A percentile compares a stretch with the other conserved stretches of the same genome.
Evolutionary conservation across 1,140 invertebrate genomes (phyloP).

Genomic region (Drosophila burlai): DNA sequence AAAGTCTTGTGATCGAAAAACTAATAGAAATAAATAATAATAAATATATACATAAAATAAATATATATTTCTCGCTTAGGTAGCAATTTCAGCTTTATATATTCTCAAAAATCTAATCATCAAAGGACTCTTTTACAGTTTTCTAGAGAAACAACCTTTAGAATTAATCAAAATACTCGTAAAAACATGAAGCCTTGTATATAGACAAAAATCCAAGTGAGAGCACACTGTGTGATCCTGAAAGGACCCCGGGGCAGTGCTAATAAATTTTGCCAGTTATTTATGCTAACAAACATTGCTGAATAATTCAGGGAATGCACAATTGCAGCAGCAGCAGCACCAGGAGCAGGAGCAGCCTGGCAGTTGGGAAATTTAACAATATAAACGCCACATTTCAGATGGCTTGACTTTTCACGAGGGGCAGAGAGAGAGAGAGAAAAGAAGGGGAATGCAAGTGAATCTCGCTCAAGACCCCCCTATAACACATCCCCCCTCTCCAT

Average conservation of each 20-base stretch:
- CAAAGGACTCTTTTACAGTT: too few relatives aligned
- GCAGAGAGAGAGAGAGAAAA: not conserved
- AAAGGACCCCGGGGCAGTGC: not conserved
- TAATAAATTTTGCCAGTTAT: constrained; percentile 35
- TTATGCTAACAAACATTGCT: constrained; percentile 38
- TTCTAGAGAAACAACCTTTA: too few relatives aligned
- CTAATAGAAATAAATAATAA: too few relatives aligned
- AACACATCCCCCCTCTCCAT: not conserved
- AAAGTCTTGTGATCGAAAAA: too few relatives aligned
- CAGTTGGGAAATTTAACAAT: constrained; percentile 41
- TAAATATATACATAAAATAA: too few relatives aligned
- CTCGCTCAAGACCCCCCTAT: constrained; percentile 18
- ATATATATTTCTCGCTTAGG: too few relatives aligned
- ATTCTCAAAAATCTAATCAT: too few relatives aligned
- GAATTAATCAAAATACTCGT: too few relatives aligned
- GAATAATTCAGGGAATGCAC: constrained; percentile 39
- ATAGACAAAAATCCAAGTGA: not conserved
- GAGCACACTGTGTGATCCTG: not conserved
- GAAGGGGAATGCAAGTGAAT: constrained; percentile 43
- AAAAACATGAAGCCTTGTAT: too few relatives aligned
- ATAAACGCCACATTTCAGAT: constrained; percentile 58
- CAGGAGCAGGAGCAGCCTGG: not conserved
- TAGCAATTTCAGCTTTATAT: too few relatives aligned
- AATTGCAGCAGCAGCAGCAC: constrained; percentile 11
- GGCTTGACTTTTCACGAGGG: constrained; percentile 29